Percentiles rank a stretch among this genome's conserved stretches.
phyloP scores from a whole-genome alignment of 2,888 invertebrate species.

The Corythucha ciliata region DNA sequence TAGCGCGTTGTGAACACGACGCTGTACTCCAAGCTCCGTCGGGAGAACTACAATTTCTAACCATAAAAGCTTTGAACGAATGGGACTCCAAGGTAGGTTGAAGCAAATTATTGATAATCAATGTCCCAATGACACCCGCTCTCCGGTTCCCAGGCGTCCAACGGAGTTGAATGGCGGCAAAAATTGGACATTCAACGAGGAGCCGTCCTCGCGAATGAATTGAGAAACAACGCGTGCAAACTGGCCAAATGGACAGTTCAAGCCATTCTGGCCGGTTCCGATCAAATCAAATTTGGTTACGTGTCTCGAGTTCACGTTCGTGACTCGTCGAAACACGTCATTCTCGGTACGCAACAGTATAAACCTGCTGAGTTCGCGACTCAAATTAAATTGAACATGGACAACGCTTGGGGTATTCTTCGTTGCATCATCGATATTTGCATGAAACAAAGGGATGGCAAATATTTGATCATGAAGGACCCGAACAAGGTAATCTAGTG shows the following conservation, averaged over 20 bases:
- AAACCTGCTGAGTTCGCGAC: slow-evolving; percentile 97
- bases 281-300: slow-evolving; percentile 97
- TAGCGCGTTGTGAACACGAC: slow-evolving; percentile 94
- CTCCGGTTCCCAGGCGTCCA: slow-evolving; percentile 52
- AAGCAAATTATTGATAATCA: not conserved
- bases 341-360: slow-evolving; percentile 94
- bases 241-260: slow-evolving; percentile 98
- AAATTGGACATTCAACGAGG: slow-evolving; percentile 96
- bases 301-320: slow-evolving; percentile 91
- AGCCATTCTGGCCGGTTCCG: slow-evolving; percentile 87
- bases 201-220: slow-evolving; percentile 94
- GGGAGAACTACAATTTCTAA: slow-evolving; percentile 83
- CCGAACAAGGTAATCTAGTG: slow-evolving; percentile 67
- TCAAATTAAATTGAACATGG: slow-evolving; percentile 98
- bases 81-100: slow-evolving; percentile 80
- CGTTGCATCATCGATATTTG: slow-evolving; percentile 94
- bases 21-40: slow-evolving; percentile 80
- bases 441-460: slow-evolving; percentile 93
- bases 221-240: slow-evolving; percentile 99
- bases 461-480: slow-evolving; percentile 96
- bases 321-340: slow-evolving; percentile 92
- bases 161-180: slow-evolving; percentile 97
- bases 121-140: not conserved
- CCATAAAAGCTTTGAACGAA: slow-evolving; percentile 96
- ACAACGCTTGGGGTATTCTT: slow-evolving; percentile 95